These are phyloP conservation scores for Hydrochoerus hydrochaeris DNA, from an alignment of 2,113 vertebrate genomes.

Conservation along the genomic window DNA sequence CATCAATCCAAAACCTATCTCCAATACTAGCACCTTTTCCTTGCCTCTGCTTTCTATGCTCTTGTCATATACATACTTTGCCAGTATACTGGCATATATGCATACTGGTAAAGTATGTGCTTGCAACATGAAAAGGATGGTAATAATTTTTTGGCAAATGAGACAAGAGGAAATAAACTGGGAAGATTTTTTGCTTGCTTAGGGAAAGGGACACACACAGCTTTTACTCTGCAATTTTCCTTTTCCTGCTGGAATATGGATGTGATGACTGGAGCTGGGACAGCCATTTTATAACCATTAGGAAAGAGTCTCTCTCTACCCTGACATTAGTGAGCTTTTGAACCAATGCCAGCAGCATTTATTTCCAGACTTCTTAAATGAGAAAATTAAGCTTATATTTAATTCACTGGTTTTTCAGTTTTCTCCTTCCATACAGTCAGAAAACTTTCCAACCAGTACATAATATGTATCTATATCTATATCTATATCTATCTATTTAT, in stretches of 20 bases:
- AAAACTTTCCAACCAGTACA: background rate
- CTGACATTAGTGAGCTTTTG: background rate
- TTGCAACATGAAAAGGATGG: background rate
- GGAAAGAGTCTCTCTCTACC: background rate
- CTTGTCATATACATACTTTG: background rate
- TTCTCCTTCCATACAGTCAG: background rate
- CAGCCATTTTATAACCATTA: background rate
- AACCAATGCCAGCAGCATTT: background rate
- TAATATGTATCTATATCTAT: no score
- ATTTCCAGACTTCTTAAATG: background rate
- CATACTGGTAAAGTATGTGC: background rate
- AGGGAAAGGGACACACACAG: background rate
- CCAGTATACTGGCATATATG: background rate
- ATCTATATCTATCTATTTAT: background rate
- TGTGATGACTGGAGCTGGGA: background rate
- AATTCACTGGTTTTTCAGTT: background rate
- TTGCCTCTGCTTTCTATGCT: background rate
- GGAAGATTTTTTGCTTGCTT: background rate
- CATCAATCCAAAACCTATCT: background rate
- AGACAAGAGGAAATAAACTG: background rate
- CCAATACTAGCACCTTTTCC: background rate
- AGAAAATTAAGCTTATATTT: constrained; percentile 2
- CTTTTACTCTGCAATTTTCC: background rate
- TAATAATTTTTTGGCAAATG: background rate
- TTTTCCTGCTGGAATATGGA: background rate